Conservation (phyloP, 1,140 invertebrate genomes). For the Drosophila nannoptera region DNA sequence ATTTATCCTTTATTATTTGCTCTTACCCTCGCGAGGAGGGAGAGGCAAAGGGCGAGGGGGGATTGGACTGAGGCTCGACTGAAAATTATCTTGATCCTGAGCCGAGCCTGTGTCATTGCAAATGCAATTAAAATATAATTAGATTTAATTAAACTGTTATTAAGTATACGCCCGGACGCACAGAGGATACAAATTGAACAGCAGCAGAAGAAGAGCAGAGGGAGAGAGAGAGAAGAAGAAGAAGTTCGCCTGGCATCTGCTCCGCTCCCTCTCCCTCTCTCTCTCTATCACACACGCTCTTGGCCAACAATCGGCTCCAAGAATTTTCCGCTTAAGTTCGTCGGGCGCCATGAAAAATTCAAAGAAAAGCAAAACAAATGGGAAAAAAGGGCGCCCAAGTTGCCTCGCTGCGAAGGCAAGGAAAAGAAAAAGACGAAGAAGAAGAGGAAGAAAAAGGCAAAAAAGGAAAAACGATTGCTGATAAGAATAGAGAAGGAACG, state of each 20-base stretch:
- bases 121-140: conserved; percentile 63
- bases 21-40: background rate
- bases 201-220: background rate
- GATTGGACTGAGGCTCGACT: no score
- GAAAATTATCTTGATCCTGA: background rate
- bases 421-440: conserved; percentile 4
- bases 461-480: conserved; percentile 42
- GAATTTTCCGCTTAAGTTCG: conserved; percentile 45
- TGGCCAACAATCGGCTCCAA: conserved; percentile 32
- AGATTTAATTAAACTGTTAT: conserved; percentile 64
- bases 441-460: background rate
- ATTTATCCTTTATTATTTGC: background rate
- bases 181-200: conserved; percentile 4
- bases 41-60: no score
- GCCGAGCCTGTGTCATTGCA: background rate
- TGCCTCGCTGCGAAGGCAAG: conserved; percentile 3
- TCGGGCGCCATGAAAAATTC: conserved; percentile 49
- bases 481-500: conserved; percentile 42
- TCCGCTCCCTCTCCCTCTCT: no score
- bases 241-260: background rate
- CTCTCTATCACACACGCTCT: background rate
- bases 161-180: conserved; percentile 52
- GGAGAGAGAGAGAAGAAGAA: no score
- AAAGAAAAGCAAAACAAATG: conserved; percentile 23
- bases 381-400: conserved; percentile 26